Evolutionary conservation across 2,113 vertebrate species (phyloP), one percentile per base, ranked within the genome.

Genomic region (Neolamprologus devosi): DNA sequence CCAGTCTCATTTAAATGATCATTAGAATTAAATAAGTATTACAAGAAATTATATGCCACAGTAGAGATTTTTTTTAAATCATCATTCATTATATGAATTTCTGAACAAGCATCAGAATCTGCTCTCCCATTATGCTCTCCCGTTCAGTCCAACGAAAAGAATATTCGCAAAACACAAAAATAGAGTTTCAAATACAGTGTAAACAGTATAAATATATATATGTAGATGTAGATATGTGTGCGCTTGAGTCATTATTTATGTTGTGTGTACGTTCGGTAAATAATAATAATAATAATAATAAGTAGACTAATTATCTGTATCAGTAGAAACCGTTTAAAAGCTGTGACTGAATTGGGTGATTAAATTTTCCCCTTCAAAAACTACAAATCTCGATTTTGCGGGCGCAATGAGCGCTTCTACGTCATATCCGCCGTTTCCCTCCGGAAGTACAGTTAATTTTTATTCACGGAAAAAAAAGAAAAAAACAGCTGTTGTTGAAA

Each of bases 371-470:
- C 1, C 16, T 49, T 75, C 42, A 49, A 49, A 65, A 63, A 23
- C 33, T 54, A n/a, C 42, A 85, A 58, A 35, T 54, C 7, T 73
- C 8, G 11, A 12, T 51, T 57, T 78, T 80, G 3, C 30, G 13
- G 33, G 47, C 21, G 28, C 19, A 6, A 17, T 5, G n/a, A 28
- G 40, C 13, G 47, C 37, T 10, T 1, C 8, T 19, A 89, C 92
- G 92, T 94, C 95, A 95, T 89, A 86, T 96, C 96, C 95, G 94
- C 33, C 21, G 35, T 58, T 85, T 81, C 73, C 88, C 91, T 94
- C 96, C 96, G 96, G 96, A 97, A 96, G 96, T 94, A 95, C 92
- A 95, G 92, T 95, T 92, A 92, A 95, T 96, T 96, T 97, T 96
- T 96, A 94, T 95, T 94, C 93, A 93, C 93, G 88, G 93, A 84